Conservation (phyloP, 2,888 invertebrate genomes). For the Tetranychus piercei region DNA sequence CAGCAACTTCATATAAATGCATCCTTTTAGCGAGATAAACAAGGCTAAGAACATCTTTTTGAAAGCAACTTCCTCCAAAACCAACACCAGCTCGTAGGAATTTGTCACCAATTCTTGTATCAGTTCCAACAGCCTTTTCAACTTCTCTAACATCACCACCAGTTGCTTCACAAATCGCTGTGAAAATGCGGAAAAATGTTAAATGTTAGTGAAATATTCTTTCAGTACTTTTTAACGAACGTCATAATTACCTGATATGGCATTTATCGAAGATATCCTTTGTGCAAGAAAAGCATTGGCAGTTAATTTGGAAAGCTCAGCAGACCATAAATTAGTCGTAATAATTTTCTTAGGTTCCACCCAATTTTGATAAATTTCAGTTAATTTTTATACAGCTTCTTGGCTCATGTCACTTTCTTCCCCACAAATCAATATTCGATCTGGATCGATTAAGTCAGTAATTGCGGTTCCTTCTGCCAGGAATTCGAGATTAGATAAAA, state of each 20-base stretch:
- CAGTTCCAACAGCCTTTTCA: constrained; percentile 79
- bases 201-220: background rate
- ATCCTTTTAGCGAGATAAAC: constrained; percentile 92
- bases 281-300: constrained; percentile 98
- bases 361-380: constrained; percentile 87
- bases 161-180: constrained; percentile 86
- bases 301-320: constrained; percentile 88
- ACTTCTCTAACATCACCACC: constrained; percentile 97
- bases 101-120: constrained; percentile 84
- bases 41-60: constrained; percentile 92
- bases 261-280: constrained; percentile 93
- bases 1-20: constrained; percentile 84
- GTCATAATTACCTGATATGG: constrained; percentile 44
- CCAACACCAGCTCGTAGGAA: constrained; percentile 92
- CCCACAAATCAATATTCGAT: constrained; percentile 88
- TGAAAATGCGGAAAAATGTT: background rate
- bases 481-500: constrained; percentile 95
- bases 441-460: constrained; percentile 71
- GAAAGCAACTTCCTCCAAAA: constrained; percentile 97
- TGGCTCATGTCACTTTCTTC: constrained; percentile 68
- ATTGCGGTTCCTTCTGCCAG: constrained; percentile 95
- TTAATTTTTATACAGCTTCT: constrained; percentile 61
- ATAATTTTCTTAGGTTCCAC: constrained; percentile 77
- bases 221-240: background rate
- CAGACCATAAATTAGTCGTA: constrained; percentile 97